phyloP scores from a whole-genome alignment of 2,797 vertebrate genomes.

The Enteromius treurensis region DNA sequence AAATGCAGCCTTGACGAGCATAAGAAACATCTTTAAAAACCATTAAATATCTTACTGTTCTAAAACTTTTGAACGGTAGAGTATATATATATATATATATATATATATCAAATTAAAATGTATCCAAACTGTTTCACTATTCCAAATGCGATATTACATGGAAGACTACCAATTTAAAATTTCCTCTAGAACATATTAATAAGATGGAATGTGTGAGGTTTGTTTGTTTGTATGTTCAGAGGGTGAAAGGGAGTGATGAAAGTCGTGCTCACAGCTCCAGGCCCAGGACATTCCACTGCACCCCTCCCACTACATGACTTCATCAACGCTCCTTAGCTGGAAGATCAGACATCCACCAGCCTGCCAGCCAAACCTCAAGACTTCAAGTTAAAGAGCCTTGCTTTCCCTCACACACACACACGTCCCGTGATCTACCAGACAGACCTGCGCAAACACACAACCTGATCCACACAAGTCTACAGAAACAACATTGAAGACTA shows the following conservation, averaged over 20 bases:
- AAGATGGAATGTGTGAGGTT: constrained; percentile 13
- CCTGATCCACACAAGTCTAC: constrained; percentile 30
- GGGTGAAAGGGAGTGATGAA: constrained; percentile 33
- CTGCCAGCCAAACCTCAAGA: constrained; percentile 59
- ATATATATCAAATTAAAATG: too few relatives aligned
- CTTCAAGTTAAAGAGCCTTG: constrained; percentile 52
- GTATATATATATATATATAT: too few relatives aligned
- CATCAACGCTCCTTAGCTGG: constrained; percentile 53
- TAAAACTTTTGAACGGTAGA: too few relatives aligned
- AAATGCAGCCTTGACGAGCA: too few relatives aligned
- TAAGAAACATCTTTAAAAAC: too few relatives aligned
- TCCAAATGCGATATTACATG: background rate
- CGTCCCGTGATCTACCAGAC: constrained; percentile 16
- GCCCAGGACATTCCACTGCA: constrained; percentile 38
- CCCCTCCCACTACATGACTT: constrained; percentile 43
- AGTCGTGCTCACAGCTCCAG: constrained; percentile 26
- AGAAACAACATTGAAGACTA: constrained; percentile 50
- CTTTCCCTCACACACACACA: background rate
- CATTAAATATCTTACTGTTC: too few relatives aligned
- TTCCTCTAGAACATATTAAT: background rate
- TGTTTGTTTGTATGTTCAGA: constrained; percentile 39
- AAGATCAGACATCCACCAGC: constrained; percentile 54
- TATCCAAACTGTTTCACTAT: background rate
- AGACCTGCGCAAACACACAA: constrained; percentile 52
- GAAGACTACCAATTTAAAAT: background rate